phyloP scores from a whole-genome alignment of 1,140 invertebrate genomes.

The Drosophila seguyi region DNA sequence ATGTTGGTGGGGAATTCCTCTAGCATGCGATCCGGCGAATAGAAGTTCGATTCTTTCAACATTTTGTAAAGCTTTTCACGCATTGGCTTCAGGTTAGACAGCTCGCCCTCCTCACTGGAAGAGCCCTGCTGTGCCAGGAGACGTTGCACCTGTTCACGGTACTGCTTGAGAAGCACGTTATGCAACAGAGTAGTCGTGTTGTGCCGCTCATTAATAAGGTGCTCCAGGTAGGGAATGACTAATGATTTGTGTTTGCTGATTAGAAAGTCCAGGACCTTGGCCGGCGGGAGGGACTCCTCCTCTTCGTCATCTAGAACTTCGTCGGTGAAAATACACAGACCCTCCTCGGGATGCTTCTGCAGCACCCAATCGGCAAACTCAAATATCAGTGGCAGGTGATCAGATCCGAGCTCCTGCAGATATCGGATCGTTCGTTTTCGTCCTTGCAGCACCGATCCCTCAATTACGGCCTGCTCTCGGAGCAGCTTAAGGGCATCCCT shows the following conservation, averaged over 20 bases:
- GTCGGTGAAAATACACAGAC: slow-evolving; percentile 97
- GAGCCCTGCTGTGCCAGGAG: slow-evolving; percentile 32
- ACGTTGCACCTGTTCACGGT: slow-evolving; percentile 88
- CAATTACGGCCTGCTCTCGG: slow-evolving; percentile 90
- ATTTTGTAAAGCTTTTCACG: slow-evolving; percentile 93
- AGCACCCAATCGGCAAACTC: slow-evolving; percentile 98
- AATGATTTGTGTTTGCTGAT: slow-evolving; percentile 91
- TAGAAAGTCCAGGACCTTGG: slow-evolving; percentile 95
- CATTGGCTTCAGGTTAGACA: slow-evolving; percentile 27
- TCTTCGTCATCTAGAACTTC: slow-evolving; percentile 87
- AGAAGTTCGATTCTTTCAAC: slow-evolving; percentile 92
- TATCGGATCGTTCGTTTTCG: slow-evolving; percentile 95
- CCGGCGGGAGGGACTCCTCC: slow-evolving; percentile 94
- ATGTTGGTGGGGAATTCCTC: slow-evolving; percentile 94
- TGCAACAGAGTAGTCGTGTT: slow-evolving; percentile 95
- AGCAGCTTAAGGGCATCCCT: slow-evolving; percentile 95
- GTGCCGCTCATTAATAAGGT: slow-evolving; percentile 95
- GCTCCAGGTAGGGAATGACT: slow-evolving; percentile 97
- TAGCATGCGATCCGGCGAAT: slow-evolving; percentile 94
- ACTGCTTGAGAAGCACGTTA: slow-evolving; percentile 95
- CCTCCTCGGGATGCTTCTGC: slow-evolving; percentile 94
- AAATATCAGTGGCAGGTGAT: slow-evolving; percentile 96
- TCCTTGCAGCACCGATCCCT: slow-evolving; percentile 92
- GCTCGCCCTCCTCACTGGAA: slow-evolving; percentile 31
- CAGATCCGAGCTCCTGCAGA: slow-evolving; percentile 94